Conservation (phyloP, 2,113 vertebrate genomes). For the Hippocampus mohnikei region DNA sequence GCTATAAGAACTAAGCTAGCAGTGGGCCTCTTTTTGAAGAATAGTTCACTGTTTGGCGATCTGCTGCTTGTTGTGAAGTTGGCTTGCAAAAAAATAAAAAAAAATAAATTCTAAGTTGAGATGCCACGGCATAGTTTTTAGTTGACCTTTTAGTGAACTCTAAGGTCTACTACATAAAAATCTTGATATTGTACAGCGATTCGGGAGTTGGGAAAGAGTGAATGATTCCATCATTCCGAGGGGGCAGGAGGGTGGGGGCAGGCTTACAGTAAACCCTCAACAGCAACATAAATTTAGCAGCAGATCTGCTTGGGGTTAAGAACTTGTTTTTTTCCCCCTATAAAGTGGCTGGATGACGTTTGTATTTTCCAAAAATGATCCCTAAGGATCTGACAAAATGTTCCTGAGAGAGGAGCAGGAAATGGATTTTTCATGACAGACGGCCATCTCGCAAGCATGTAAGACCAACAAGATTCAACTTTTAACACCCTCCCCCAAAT, state of each 20-base stretch:
- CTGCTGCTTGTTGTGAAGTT: too few relatives aligned
- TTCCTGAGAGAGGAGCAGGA: slow-evolving; percentile 26
- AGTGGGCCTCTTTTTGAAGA: too few relatives aligned
- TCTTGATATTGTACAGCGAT: not conserved
- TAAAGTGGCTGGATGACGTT: slow-evolving; percentile 16
- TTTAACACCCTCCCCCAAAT: slow-evolving; percentile 14
- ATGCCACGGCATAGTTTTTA: too few relatives aligned
- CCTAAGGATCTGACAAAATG: slow-evolving; percentile 18
- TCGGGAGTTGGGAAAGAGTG: not conserved
- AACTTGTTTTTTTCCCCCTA: not conserved
- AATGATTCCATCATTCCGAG: not conserved
- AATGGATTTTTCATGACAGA: slow-evolving; percentile 49
- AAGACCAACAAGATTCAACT: slow-evolving; percentile 38
- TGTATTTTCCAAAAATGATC: slow-evolving; percentile 14
- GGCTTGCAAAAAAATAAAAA: too few relatives aligned
- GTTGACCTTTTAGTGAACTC: too few relatives aligned
- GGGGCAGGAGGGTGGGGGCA: not conserved
- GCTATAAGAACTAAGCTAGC: too few relatives aligned
- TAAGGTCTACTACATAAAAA: not conserved
- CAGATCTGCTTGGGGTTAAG: not conserved
- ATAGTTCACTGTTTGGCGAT: too few relatives aligned
- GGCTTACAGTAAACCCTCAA: slow-evolving; percentile 32
- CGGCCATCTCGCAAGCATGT: slow-evolving; percentile 40
- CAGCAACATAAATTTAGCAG: slow-evolving; percentile 30
- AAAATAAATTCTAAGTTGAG: too few relatives aligned